Percentiles rank a stretch among this genome's conserved stretches.
These are phyloP conservation scores for Callipepla californica DNA, from an alignment of 2,113 vertebrate genomes.

Conservation along the genomic window DNA sequence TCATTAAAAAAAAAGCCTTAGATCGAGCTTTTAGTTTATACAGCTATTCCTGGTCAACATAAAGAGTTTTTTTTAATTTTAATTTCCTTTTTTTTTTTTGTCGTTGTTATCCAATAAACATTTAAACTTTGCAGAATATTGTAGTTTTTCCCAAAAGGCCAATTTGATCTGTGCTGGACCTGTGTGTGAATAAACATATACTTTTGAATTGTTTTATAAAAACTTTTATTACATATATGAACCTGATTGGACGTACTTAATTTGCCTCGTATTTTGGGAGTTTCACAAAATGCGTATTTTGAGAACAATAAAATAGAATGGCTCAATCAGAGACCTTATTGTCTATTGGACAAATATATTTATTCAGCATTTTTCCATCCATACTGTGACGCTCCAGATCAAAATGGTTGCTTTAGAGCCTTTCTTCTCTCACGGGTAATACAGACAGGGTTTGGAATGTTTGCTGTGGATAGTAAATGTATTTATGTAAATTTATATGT, in stretches of 20 bases:
- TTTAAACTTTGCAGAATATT: slow-evolving; percentile 44
- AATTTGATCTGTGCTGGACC: slow-evolving; percentile 66
- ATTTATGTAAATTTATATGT: slow-evolving; percentile 63
- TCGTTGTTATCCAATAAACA: slow-evolving; percentile 29
- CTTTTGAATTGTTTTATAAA: slow-evolving; percentile 72
- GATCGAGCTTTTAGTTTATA: background rate
- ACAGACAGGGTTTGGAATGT: slow-evolving; percentile 42
- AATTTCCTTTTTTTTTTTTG: background rate
- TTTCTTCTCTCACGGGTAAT: slow-evolving; percentile 69
- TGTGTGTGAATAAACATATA: slow-evolving; percentile 68
- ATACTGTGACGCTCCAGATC: slow-evolving; percentile 57
- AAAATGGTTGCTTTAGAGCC: slow-evolving; percentile 71
- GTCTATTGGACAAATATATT: slow-evolving; percentile 56
- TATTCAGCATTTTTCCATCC: slow-evolving; percentile 36
- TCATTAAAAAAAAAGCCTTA: background rate
- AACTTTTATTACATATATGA: slow-evolving; percentile 70
- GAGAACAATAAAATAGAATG: slow-evolving; percentile 57
- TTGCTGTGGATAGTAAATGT: slow-evolving; percentile 65
- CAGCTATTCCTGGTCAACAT: slow-evolving; percentile 16
- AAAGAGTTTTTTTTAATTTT: slow-evolving; percentile 47
- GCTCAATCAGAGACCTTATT: slow-evolving; percentile 69
- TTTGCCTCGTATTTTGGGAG: slow-evolving; percentile 70
- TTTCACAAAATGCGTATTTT: slow-evolving; percentile 68
- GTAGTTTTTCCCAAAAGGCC: slow-evolving; percentile 56
- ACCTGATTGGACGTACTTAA: slow-evolving; percentile 70